Evolutionary conservation across 1,140 invertebrate species (phyloP), one percentile per base, ranked within the genome.

Genomic region (Hestina assimilis): DNA sequence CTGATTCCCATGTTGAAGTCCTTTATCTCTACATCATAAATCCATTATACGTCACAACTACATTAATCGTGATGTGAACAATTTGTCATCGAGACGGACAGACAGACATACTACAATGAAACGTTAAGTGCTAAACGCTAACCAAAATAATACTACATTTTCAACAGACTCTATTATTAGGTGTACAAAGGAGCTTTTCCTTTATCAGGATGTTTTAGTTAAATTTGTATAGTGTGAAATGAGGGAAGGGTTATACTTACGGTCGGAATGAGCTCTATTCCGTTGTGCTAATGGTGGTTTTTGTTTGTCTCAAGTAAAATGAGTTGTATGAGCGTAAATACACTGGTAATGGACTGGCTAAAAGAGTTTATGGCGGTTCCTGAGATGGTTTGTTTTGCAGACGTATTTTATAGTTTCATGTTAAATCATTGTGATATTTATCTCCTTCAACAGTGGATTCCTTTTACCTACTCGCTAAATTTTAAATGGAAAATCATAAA

Each of bases 31-130:
- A 33, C 14, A 42, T 47, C 46, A 51, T 51, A 51, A 58, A 58
- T 51, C 46, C 29, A 58, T 58, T 42, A 42, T 17, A 23, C 28
- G 20, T 26, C 46, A 43, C 46, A 43, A 51, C 55, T 50, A 58
- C 47, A 51, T 58, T 58, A 58, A 58, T 58, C 55, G 55, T 26
- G 35, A 50, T 42, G 47, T 43, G 40, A 58, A 50, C 46, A 58
- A 58, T 58, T 58, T 58, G 46, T 58, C 55, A 58, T 58, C 55
- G 55, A 58, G 46, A 58, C 55, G 40, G 46, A 58, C 55, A 58
- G 55, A 58, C 55, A 50, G 46, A 58, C 47, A 19, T 12, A 50
- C 43, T 48, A 57, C 46, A 58, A 51, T 58, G 46, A 50, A 35
- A 41, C 47, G 55, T 28, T 58, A 58, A 58, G 55, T 51, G 55